A percentile compares a stretch with the other conserved stretches of the same genome.
Evolutionary conservation across 2,797 vertebrate species (phyloP).

Genomic region (Leucoraja ocellata): DNA sequence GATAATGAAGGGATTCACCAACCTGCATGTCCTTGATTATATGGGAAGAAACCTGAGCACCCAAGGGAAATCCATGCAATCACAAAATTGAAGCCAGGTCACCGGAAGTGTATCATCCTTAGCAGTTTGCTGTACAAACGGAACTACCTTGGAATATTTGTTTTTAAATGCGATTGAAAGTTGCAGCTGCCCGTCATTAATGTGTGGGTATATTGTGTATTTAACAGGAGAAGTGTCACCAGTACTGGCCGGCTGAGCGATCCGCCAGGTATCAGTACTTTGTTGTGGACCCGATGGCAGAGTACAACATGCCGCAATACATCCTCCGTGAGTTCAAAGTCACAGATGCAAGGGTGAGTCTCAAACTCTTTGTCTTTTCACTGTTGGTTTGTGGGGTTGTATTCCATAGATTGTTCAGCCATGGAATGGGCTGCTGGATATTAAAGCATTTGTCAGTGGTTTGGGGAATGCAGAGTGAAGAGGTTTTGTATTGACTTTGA

Average conservation of each 20-base stretch:
- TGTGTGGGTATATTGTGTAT: background rate
- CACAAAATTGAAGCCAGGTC: too few species aligned
- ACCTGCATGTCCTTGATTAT: too few species aligned
- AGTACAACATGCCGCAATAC: constrained; percentile 98
- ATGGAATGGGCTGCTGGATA: background rate
- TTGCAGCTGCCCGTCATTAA: background rate
- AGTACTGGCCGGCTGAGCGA: constrained; percentile 93
- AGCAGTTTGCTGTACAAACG: background rate
- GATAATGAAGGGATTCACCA: too few species aligned
- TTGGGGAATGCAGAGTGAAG: background rate
- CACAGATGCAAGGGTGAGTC: constrained; percentile 87
- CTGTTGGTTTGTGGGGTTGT: background rate
- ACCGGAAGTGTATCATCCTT: too few species aligned
- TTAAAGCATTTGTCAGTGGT: background rate
- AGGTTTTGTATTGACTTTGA: background rate
- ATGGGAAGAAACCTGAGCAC: too few species aligned
- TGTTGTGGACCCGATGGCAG: constrained; percentile 93
- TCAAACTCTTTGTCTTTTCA: background rate
- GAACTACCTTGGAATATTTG: background rate
- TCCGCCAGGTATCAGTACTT: constrained; percentile 96
- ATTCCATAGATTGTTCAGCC: background rate
- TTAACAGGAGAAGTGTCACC: constrained; percentile 89
- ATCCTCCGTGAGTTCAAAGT: constrained; percentile 96
- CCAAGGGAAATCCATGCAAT: too few species aligned
- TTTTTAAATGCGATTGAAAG: background rate